Conservation (phyloP, 2,113 vertebrate genomes). For the Leiothrix lutea region DNA sequence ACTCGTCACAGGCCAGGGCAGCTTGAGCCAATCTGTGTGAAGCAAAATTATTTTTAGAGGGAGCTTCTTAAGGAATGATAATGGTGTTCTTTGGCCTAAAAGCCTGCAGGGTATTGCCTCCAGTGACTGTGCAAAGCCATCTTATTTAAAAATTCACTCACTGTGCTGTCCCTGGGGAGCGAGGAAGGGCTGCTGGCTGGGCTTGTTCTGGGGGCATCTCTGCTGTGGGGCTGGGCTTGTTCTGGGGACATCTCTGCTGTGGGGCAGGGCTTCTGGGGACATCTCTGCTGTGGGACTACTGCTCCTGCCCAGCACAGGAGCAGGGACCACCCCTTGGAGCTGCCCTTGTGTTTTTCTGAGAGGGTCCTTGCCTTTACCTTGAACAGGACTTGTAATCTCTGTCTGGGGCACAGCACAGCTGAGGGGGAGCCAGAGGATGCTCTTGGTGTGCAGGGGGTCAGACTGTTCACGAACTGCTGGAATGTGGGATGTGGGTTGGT, state of each 20-base stretch:
- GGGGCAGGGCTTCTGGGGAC: too few relatives aligned
- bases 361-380: neutral
- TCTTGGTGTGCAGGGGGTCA: neutral
- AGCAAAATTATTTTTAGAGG: neutral
- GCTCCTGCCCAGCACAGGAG: neutral
- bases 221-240: too few relatives aligned
- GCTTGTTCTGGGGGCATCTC: neutral
- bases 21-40: neutral
- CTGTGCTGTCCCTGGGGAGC: fast-evolving
- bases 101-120: neutral
- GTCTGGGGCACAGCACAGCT: fast-evolving
- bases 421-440: fast-evolving
- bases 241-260: neutral
- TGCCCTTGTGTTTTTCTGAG: fast-evolving
- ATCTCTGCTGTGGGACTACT: neutral
- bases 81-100: neutral
- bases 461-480: fast-evolving
- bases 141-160: neutral
- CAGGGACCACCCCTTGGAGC: neutral
- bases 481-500: fast-evolving
- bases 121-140: neutral
- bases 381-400: fast-evolving
- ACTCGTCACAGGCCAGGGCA: fast-evolving
- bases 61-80: neutral
- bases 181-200: neutral